These are phyloP conservation scores for Tenebrosternarchus preto DNA, from an alignment of 2,113 vertebrate genomes.

Conservation along the genomic window DNA sequence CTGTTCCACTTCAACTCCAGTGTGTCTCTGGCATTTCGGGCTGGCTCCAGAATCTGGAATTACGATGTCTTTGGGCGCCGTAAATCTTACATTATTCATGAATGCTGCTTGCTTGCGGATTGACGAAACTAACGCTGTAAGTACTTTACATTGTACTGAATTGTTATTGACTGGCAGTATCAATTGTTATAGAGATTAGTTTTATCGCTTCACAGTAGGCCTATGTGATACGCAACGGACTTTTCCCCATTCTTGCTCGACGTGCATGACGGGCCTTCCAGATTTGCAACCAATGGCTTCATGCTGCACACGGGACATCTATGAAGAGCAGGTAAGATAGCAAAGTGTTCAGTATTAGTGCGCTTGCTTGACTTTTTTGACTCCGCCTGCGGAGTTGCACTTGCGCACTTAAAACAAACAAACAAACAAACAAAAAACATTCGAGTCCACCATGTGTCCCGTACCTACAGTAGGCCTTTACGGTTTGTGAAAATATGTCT, in stretches of 20 bases:
- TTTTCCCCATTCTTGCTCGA: not conserved
- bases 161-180: not conserved
- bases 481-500: no score
- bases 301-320: not conserved
- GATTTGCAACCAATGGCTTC: not conserved
- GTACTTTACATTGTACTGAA: not conserved
- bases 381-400: no score
- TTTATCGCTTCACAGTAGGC: not conserved
- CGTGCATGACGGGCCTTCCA: not conserved
- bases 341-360: not conserved
- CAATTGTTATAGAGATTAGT: conserved; percentile 2
- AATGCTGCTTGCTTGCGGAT: not conserved
- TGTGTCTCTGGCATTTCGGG: not conserved
- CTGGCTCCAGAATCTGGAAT: not conserved
- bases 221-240: not conserved
- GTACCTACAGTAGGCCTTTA: no score
- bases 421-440: no score
- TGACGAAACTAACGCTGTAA: not conserved
- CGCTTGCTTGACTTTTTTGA: not conserved
- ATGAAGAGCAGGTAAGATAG: no score
- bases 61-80: not conserved
- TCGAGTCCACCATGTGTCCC: no score
- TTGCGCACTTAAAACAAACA: no score
- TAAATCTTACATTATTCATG: conserved; percentile 16
- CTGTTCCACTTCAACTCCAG: conserved; percentile 44